Conservation (phyloP, 2,113 vertebrate species). For the Fulmarus glacialis region DNA sequence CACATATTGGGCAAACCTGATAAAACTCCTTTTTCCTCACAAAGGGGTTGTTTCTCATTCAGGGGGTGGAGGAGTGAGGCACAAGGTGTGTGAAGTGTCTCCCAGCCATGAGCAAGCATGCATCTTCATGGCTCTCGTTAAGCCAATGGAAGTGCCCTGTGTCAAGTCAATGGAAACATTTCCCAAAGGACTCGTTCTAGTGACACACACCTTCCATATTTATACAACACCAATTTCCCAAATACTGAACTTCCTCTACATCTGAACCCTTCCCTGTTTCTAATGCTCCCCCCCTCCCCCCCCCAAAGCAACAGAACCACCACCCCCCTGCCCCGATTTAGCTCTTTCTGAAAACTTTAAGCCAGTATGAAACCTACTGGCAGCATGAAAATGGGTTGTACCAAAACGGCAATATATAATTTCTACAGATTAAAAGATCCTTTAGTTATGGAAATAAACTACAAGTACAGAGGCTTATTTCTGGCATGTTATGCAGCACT, state of each 20-base stretch:
- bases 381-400: neutral
- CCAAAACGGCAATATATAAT: conserved; percentile 7
- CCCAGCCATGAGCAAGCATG: conserved; percentile 55
- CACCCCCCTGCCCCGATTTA: neutral
- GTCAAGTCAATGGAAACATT: neutral
- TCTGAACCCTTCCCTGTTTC: conserved; percentile 11
- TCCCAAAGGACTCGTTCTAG: conserved; percentile 15
- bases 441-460: conserved; percentile 40
- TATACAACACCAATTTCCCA: conserved; percentile 46
- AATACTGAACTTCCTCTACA: conserved; percentile 25
- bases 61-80: conserved; percentile 44
- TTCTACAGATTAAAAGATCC: conserved; percentile 20
- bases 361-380: conserved; percentile 19
- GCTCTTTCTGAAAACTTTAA: neutral
- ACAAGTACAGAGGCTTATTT: conserved; percentile 50
- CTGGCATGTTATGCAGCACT: conserved; percentile 48
- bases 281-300: neutral
- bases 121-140: conserved; percentile 31
- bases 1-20: conserved; percentile 29
- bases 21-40: neutral
- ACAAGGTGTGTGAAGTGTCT: conserved; percentile 42
- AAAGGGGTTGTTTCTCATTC: conserved; percentile 31
- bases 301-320: neutral
- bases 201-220: conserved; percentile 45
- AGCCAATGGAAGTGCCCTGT: conserved; percentile 23